phyloP scores from a whole-genome alignment of 2,888 invertebrate genomes.

The Lepidocyrtinus sp. region DNA sequence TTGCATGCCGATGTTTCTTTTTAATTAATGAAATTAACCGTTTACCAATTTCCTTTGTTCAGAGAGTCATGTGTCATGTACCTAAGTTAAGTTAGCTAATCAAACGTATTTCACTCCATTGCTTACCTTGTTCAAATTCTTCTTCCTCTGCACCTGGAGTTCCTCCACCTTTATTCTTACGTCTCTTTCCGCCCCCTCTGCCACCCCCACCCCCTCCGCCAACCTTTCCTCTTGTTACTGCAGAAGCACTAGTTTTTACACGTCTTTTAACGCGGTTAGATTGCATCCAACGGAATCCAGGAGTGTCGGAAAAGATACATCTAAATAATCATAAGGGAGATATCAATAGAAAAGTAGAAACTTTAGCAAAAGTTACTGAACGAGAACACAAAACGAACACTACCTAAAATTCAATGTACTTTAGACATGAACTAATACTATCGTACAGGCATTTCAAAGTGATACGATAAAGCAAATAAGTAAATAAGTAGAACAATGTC shows the following conservation, averaged over 20 bases:
- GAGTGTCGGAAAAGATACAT: constrained; percentile 89
- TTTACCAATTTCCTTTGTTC: constrained; percentile 69
- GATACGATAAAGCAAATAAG: too few species aligned
- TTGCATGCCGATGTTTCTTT: too few species aligned
- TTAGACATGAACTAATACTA: too few species aligned
- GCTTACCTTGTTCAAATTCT: constrained; percentile 70
- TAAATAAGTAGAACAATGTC: too few species aligned
- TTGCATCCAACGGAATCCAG: constrained; percentile 86
- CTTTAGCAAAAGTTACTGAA: too few species aligned
- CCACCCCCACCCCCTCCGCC: constrained; percentile 50
- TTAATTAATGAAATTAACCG: too few species aligned
- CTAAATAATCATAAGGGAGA: too few species aligned
- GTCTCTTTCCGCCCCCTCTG: constrained; percentile 38
- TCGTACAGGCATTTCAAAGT: too few species aligned
- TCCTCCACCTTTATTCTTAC: constrained; percentile 37
- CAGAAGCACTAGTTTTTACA: constrained; percentile 60
- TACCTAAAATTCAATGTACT: too few species aligned
- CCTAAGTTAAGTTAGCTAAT: constrained; percentile 23
- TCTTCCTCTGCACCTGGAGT: constrained; percentile 63
- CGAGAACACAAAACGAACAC: too few species aligned
- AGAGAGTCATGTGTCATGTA: constrained; percentile 27
- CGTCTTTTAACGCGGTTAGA: constrained; percentile 72
- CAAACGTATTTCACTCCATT: constrained; percentile 17
- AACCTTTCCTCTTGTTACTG: constrained; percentile 34
- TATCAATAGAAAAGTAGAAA: too few species aligned